Base-by-base conservation (phyloP, 1,140 invertebrate species). In the Berghia stephanieae region DNA sequence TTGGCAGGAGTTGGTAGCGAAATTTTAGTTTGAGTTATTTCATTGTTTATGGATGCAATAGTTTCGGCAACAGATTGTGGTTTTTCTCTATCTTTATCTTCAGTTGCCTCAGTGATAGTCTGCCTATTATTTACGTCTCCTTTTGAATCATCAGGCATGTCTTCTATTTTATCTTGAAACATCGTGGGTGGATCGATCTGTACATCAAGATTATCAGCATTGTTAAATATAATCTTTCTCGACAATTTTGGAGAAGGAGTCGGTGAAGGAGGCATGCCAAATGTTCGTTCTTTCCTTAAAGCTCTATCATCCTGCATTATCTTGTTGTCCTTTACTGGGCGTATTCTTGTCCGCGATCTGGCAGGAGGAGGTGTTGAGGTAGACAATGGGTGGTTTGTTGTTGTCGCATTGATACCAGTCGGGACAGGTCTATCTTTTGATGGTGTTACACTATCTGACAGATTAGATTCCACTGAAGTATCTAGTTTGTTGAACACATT, bases 251-350 rank as follows among this genome's bases (percentile, higher is more conserved):
- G 75, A 16, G 68, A 77, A 1, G 74, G 63, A 6, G 46, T 40
- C 2, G 74, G 74, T 5, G 74, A 76, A 4, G 46, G 72, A 18
- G 16, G 24, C 46, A 55, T 21, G 13, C 46, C 49, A 3, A 31
- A 4, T 13, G 42, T 49, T 0, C 72, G 43, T 21, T 79, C 63
- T 4, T 44, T 46, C 31, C 79, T 60, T 27, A 79, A 78, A 0
- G 79, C 78, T 42, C 78, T 31, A 67, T 83, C 82, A 49, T 83
- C 82, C 49, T 82, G 81, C 36, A 81, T 78, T 10, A 78, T 78
- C 43, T 82, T 81, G 16, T 80, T 73, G n/a, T 80, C 74, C 68
- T 68, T 72, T 36, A 77, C 78, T 34, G 78, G 78, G 6, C 79
- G 46, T 31, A 81, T 38, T 43, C 82, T 55, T 21, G 73, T 49